These are phyloP conservation scores for Rotaria macrura DNA, from an alignment of 2,888 invertebrate genomes.

Conservation along the genomic window DNA sequence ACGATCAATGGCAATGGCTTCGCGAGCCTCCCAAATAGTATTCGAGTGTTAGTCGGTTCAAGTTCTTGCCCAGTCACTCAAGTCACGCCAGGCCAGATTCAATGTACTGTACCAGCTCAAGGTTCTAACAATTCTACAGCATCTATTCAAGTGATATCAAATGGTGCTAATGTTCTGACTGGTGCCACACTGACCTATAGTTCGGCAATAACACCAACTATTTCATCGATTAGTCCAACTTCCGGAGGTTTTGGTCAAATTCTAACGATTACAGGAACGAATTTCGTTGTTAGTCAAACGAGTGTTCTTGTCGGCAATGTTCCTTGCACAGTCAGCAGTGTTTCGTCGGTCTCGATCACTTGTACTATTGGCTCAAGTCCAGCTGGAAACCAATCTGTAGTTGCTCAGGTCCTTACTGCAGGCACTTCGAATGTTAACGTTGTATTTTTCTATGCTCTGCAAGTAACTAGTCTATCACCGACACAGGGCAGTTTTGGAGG, in stretches of 20 bases:
- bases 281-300: background rate
- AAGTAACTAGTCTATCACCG: background rate
- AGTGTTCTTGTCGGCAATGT: background rate
- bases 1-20: constrained; percentile 30
- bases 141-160: background rate
- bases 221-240: background rate
- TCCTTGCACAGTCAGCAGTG: background rate
- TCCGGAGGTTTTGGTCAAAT: background rate
- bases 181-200: background rate
- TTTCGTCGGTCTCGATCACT: constrained; percentile 5
- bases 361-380: constrained; percentile 18
- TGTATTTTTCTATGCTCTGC: background rate
- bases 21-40: background rate
- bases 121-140: background rate
- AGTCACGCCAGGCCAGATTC: background rate
- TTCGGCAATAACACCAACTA: background rate
- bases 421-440: background rate
- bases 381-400: background rate
- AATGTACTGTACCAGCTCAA: constrained; percentile 23
- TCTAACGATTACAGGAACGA: background rate
- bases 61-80: background rate
- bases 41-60: constrained; percentile 16
- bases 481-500: background rate
- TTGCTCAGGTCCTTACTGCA: background rate
- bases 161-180: background rate